phyloP scores from a whole-genome alignment of 2,113 vertebrate genomes.

The Prietella phreatophila region DNA sequence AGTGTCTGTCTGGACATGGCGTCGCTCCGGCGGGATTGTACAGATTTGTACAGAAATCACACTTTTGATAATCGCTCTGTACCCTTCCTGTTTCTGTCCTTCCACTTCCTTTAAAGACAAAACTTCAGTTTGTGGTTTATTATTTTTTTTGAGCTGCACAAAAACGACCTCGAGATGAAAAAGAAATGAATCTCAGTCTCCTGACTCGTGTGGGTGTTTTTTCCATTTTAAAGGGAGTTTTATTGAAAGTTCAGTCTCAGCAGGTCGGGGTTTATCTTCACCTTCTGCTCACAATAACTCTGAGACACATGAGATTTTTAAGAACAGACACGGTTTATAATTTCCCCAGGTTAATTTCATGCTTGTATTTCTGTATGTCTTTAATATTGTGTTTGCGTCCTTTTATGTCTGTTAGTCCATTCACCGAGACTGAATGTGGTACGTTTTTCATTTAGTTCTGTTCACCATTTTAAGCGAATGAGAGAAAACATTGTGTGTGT shows the following conservation, averaged over 20 bases:
- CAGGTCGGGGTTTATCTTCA: not conserved
- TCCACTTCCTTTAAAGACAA: not conserved
- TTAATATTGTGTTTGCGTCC: not conserved
- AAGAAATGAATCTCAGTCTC: not conserved
- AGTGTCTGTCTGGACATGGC: not conserved
- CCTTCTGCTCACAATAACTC: not conserved
- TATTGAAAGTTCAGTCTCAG: no score
- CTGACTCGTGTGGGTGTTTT: not conserved
- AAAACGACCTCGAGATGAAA: slow-evolving; percentile 7
- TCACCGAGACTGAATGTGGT: not conserved
- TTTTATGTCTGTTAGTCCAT: not conserved
- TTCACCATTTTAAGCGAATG: not conserved
- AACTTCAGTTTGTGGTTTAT: not conserved
- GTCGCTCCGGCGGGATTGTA: not conserved
- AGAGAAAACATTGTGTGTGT: not conserved
- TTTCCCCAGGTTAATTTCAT: not conserved
- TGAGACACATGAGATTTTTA: not conserved
- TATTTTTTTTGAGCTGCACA: slow-evolving; percentile 4
- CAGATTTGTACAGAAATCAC: slow-evolving; percentile 34
- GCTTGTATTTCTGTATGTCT: not conserved
- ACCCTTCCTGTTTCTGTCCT: not conserved
- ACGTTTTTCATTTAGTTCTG: not conserved
- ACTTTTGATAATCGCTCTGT: slow-evolving; percentile 37
- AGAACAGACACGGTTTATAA: not conserved
- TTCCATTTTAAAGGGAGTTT: not conserved